Evolutionary conservation across 1,140 invertebrate species (phyloP), one percentile per base, ranked within the genome.

Genomic region (Drosophila insularis): DNA sequence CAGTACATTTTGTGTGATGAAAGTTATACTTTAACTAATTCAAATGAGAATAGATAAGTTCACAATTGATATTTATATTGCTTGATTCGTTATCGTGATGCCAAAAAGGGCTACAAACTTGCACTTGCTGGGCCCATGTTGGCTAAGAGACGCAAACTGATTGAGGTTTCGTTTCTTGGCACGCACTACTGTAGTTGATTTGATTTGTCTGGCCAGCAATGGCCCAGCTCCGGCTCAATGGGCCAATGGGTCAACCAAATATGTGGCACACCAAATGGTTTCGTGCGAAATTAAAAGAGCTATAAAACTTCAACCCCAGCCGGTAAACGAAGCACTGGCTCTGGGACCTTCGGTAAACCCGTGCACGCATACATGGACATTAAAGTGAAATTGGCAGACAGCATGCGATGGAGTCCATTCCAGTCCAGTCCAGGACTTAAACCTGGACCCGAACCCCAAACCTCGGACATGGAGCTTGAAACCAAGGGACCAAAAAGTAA

Each of bases 261-360:
- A 61, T 35, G 55, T 58, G 17, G 59, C 35, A 17, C 39, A 62
- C 60, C 60, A 62, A 62, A 62, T 43, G 60, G 37, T 31, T 63
- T 63, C 60, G 60, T 63, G 60, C 40, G 60, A 63, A 63, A 63
- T 63, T 63, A 63, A 63, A 63, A 63, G 60, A 63, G 60, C 60
- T 63, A 63, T 63, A 63, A 63, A 63, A 63, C 37, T 27, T 46
- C 60, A 63, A 31, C 60, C 60, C 40, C 60, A 40, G 43, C 60
- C 60, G 37, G 37, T 43, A 46, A 46, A 46, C 40, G 39, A 63
- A 50, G 21, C 39, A n/a, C 43, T 43, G 60, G 23, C 59, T 37
- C 35, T 37, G 35, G 35, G 35, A 37, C 59, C 37, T 40, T 23
- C 59, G 39, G 39, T 43, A 40, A 61, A 43, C 37, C 32, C 37